Evolutionary conservation across 2,888 invertebrate genomes (phyloP).

Genomic region (Reticulitermes lucifugus): DNA sequence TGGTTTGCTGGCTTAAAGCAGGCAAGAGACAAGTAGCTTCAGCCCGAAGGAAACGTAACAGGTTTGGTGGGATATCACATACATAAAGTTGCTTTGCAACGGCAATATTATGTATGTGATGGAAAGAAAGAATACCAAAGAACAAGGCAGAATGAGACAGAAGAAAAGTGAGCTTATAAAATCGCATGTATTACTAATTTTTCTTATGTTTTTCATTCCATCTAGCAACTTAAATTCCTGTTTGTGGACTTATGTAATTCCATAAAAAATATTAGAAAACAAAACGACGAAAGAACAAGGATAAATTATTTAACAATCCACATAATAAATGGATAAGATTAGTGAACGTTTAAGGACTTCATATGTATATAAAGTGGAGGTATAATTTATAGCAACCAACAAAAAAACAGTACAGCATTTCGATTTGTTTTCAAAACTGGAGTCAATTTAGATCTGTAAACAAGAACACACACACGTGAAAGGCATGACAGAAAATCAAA

Average conservation of each 20-base stretch:
- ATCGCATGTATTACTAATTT: conserved; percentile 15
- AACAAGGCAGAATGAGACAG: background rate
- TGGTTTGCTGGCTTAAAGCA: background rate
- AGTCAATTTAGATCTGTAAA: background rate
- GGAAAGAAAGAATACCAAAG: background rate
- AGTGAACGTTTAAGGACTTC: background rate
- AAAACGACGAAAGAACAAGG: background rate
- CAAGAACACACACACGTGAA: background rate
- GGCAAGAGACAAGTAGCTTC: background rate
- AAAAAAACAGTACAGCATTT: background rate
- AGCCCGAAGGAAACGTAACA: background rate
- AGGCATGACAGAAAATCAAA: background rate
- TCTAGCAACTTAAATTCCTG: background rate
- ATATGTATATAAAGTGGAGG: background rate
- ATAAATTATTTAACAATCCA: conserved; percentile 33
- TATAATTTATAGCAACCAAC: conserved; percentile 21
- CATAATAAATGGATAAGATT: conserved; percentile 16
- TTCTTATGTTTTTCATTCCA: background rate
- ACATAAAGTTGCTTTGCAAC: background rate
- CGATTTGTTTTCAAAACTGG: background rate
- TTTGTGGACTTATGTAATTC: background rate
- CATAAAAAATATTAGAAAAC: background rate
- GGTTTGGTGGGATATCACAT: conserved; percentile 37
- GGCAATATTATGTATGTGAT: no score
- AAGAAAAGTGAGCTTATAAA: conserved; percentile 2